phyloP scores from a whole-genome alignment of 2,113 vertebrate genomes.

The Dissostichus mawsoni region DNA sequence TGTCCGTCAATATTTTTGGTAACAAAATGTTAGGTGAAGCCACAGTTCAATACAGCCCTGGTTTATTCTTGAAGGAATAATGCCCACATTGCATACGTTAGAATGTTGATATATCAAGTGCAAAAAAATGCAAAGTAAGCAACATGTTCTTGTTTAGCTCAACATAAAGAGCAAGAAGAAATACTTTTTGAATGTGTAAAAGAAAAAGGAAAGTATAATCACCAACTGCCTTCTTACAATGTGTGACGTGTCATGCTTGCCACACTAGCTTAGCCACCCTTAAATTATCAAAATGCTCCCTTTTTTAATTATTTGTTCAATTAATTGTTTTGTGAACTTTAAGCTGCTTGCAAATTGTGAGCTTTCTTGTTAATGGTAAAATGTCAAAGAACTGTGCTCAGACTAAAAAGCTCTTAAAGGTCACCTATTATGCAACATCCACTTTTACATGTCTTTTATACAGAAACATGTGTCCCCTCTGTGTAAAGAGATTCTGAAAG shows the following conservation, averaged over 20 bases:
- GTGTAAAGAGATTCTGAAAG: too few species aligned
- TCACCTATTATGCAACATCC: too few species aligned
- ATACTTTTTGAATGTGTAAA: background rate
- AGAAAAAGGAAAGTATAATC: background rate
- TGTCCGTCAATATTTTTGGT: constrained; percentile 47
- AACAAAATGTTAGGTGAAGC: constrained; percentile 38
- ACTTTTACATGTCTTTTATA: too few species aligned
- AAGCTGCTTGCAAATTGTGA: background rate
- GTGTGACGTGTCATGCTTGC: too few species aligned
- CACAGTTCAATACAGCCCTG: constrained; percentile 11
- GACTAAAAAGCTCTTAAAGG: too few species aligned
- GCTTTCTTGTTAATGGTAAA: background rate
- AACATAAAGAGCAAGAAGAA: background rate
- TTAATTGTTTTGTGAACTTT: background rate
- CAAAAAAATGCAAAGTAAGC: background rate
- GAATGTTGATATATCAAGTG: constrained; percentile 18
- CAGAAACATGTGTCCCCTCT: too few species aligned
- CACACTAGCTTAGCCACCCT: background rate
- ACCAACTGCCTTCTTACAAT: background rate
- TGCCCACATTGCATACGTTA: constrained; percentile 6
- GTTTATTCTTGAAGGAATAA: constrained; percentile 26
- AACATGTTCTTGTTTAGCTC: too few species aligned
- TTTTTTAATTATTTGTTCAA: background rate
- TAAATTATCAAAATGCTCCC: background rate
- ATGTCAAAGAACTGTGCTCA: background rate